Evolutionary conservation across 2,888 invertebrate genomes (phyloP).

Genomic region (Oxytorus armatus): DNA sequence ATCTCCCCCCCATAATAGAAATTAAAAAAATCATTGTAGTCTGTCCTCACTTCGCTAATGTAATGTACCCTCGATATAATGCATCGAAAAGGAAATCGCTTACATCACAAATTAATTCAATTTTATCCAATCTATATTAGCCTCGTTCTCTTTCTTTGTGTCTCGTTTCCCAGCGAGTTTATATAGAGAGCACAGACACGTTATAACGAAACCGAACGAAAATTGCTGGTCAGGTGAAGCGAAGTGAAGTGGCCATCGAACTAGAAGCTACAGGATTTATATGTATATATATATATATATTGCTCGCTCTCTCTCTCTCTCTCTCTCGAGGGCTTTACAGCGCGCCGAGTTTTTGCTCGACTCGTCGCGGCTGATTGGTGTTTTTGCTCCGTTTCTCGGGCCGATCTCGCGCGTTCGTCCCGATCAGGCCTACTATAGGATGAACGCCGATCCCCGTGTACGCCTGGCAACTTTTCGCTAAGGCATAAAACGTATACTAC

Average conservation of each 20-base stretch:
- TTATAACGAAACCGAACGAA: constrained; percentile 58
- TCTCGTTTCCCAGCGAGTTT: constrained; percentile 51
- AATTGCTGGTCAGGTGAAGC: constrained; percentile 55
- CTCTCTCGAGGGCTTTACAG: constrained; percentile 69
- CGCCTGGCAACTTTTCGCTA: constrained; percentile 63
- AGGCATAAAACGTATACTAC: constrained; percentile 59
- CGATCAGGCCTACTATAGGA: constrained; percentile 72
- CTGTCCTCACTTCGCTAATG: constrained; percentile 31
- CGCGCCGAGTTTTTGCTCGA: constrained; percentile 75
- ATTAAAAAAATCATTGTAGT: background rate
- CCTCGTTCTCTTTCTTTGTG: constrained; percentile 40
- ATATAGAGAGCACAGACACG: constrained; percentile 47
- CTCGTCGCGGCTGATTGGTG: constrained; percentile 77
- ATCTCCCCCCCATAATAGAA: too few species aligned
- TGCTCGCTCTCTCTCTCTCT: constrained; percentile 42
- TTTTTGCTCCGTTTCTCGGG: constrained; percentile 74
- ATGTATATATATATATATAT: too few species aligned
- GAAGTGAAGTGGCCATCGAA: constrained; percentile 58
- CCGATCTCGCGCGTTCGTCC: constrained; percentile 70
- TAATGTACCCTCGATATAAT: constrained; percentile 36
- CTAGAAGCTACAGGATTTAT: constrained; percentile 41
- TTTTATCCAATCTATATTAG: constrained; percentile 56
- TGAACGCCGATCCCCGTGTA: constrained; percentile 31
- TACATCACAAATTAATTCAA: constrained; percentile 57
- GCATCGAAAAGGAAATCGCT: constrained; percentile 35